Evolutionary conservation across 2,888 invertebrate genomes (phyloP).

Genomic region (Vandiemenella viatica): DNA sequence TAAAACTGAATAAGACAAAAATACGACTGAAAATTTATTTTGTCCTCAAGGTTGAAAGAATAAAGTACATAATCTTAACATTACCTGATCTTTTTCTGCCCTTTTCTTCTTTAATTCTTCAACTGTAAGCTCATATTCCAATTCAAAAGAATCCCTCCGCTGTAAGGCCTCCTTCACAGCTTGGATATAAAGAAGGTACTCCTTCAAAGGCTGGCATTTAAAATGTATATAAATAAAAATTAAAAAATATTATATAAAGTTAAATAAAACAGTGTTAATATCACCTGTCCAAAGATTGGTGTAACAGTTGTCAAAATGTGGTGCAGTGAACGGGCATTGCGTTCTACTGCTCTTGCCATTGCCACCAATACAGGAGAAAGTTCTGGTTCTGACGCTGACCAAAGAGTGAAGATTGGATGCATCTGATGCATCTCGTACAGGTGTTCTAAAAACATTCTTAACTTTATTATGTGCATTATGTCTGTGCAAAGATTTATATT

Average conservation of each 20-base stretch:
- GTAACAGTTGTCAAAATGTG: slow-evolving; percentile 26
- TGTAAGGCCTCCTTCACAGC: slow-evolving; percentile 48
- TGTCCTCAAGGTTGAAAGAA: no score
- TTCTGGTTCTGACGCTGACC: slow-evolving; percentile 43
- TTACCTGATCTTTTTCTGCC: slow-evolving; percentile 45
- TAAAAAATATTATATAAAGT: neutral
- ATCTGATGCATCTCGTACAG: slow-evolving; percentile 39
- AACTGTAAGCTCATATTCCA: slow-evolving; percentile 43
- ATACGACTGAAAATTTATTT: no score
- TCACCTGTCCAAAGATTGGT: slow-evolving; percentile 15
- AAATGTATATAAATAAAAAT: neutral
- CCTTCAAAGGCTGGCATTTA: slow-evolving; percentile 31
- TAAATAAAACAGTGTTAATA: neutral
- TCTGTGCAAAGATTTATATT: no score
- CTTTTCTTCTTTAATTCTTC: slow-evolving; percentile 46
- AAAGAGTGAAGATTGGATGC: slow-evolving; percentile 43
- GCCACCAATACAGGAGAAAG: slow-evolving; percentile 30
- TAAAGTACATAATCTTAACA: no score
- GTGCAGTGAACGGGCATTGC: slow-evolving; percentile 34
- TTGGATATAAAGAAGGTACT: slow-evolving; percentile 49
- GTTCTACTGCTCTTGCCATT: slow-evolving; percentile 34
- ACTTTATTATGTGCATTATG: no score
- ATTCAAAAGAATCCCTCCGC: slow-evolving; percentile 46
- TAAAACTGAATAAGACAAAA: no score
- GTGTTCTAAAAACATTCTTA: slow-evolving; percentile 29